These are phyloP conservation scores for Dicerorhinus sumatrensis DNA, from an alignment of 2,113 vertebrate species.

Conservation along the genomic window DNA sequence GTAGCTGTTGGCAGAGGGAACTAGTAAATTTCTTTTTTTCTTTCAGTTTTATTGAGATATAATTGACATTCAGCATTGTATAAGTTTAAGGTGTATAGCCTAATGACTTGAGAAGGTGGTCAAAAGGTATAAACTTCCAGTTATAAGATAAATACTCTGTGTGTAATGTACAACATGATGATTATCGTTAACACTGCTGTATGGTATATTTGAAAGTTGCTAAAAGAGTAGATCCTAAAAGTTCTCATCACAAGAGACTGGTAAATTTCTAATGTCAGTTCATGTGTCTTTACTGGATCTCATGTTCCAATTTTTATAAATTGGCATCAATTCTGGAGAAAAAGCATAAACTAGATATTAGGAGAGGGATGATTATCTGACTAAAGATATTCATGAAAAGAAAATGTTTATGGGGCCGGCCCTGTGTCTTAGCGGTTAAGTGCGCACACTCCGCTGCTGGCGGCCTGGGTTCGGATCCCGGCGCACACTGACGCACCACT, in stretches of 20 bases:
- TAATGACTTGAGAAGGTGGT: not conserved
- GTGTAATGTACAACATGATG: not conserved
- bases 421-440: too few species aligned
- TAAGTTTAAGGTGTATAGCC: not conserved
- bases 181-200: not conserved
- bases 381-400: not conserved
- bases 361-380: slow-evolving; percentile 1
- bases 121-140: not conserved
- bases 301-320: slow-evolving; percentile 29
- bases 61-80: not conserved
- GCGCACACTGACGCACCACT: too few species aligned
- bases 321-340: slow-evolving; percentile 1
- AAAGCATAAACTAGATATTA: slow-evolving; percentile 2
- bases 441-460: too few species aligned
- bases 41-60: slow-evolving; percentile 21
- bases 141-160: not conserved
- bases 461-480: too few species aligned
- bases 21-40: not conserved
- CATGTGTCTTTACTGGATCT: not conserved
- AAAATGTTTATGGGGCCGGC: slow-evolving; percentile 24
- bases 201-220: slow-evolving; percentile 24
- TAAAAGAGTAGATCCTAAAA: not conserved
- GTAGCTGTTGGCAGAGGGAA: not conserved
- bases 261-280: slow-evolving; percentile 17
- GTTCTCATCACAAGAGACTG: not conserved